Conservation (phyloP, 2,888 invertebrate species). For the Ganaspis brasiliensis region DNA sequence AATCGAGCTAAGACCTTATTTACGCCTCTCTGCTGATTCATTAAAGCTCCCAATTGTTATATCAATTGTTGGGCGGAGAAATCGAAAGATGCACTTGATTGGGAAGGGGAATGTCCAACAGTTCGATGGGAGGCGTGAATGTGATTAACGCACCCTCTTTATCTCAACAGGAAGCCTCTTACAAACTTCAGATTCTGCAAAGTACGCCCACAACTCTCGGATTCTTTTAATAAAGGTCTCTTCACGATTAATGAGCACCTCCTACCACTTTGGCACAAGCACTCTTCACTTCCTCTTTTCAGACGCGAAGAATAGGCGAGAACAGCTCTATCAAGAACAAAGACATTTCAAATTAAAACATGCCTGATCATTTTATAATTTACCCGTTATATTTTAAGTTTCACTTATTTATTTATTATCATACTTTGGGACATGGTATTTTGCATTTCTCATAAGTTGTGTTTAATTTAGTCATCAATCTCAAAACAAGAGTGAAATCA, state of each 20-base stretch:
- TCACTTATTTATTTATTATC: too few species aligned
- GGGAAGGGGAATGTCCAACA: conserved; percentile 52
- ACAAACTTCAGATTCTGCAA: conserved; percentile 69
- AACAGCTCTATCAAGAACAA: conserved; percentile 60
- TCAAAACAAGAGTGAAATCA: too few species aligned
- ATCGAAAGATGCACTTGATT: conserved; percentile 56
- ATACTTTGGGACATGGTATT: too few species aligned
- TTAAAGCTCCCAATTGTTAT: conserved; percentile 47
- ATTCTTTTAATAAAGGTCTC: conserved; percentile 82
- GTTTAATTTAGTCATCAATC: too few species aligned
- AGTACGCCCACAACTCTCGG: conserved; percentile 81
- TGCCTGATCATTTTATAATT: not conserved
- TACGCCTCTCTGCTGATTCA: conserved; percentile 48
- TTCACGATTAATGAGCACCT: conserved; percentile 79
- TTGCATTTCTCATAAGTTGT: too few species aligned
- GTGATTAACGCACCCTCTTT: conserved; percentile 71
- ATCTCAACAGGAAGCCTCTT: conserved; percentile 57
- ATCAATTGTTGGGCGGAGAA: conserved; percentile 64
- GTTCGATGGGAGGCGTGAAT: conserved; percentile 71
- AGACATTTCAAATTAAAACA: not conserved
- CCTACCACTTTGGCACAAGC: not conserved
- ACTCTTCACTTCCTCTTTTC: not conserved
- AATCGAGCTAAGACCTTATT: conserved; percentile 33
- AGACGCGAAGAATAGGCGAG: conserved; percentile 59
- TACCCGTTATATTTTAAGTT: too few species aligned